Conservation (phyloP, 2,113 vertebrate species). For the Zapus hudsonius region DNA sequence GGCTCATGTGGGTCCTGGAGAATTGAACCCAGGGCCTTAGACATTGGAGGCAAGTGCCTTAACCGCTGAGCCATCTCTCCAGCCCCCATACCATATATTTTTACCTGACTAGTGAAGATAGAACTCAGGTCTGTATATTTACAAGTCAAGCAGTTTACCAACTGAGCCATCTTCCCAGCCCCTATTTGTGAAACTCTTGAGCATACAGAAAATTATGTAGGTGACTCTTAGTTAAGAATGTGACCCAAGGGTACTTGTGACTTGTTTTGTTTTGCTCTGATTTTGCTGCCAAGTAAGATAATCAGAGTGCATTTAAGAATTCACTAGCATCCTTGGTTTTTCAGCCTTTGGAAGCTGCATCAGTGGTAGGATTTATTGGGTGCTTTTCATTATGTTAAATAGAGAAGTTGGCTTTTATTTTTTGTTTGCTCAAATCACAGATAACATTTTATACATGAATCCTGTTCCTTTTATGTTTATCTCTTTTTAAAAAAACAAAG, state of each 20-base stretch:
- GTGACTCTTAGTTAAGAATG: neutral
- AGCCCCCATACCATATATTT: too few relatives aligned
- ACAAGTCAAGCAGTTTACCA: too few relatives aligned
- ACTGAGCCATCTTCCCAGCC: too few relatives aligned
- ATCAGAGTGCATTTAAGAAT: neutral
- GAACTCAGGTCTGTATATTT: too few relatives aligned
- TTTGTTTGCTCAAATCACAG: constrained; percentile 41
- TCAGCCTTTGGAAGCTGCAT: constrained; percentile 10
- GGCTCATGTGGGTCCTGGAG: too few relatives aligned
- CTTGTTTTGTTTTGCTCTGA: neutral
- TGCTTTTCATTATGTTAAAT: constrained; percentile 61
- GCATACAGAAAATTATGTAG: neutral
- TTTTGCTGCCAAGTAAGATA: constrained; percentile 18
- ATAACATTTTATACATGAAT: constrained; percentile 58
- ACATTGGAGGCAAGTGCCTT: too few relatives aligned
- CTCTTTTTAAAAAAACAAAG: neutral
- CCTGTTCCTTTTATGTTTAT: constrained; percentile 35
- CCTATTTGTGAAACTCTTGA: neutral
- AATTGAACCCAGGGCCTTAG: too few relatives aligned
- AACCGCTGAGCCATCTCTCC: too few relatives aligned
- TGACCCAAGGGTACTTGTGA: neutral
- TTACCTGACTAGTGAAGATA: too few relatives aligned
- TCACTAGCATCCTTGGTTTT: constrained; percentile 1
- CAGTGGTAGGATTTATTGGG: constrained; percentile 44
- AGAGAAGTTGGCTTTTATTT: constrained; percentile 62